Percentiles rank a stretch among this genome's conserved stretches.
These are phyloP conservation scores for Neopipo cinnamomea DNA, from an alignment of 2,113 vertebrate genomes.

Conservation along the genomic window DNA sequence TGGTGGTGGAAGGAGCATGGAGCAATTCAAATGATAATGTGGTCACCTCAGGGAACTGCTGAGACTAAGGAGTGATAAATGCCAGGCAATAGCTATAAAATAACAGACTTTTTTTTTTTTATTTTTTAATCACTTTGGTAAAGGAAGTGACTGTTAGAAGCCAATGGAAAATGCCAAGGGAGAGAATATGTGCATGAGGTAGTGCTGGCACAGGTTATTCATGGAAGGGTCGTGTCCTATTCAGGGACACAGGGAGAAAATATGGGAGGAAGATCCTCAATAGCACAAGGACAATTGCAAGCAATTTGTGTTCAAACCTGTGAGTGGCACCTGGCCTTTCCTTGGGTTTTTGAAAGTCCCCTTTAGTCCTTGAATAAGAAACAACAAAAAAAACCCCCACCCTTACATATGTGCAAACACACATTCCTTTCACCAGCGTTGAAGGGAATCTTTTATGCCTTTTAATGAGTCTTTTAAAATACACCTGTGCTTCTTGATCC, in stretches of 20 bases:
- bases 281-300: background rate
- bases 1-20: background rate
- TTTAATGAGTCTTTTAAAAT: background rate
- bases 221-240: background rate
- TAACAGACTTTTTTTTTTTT: background rate
- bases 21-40: background rate
- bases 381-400: background rate
- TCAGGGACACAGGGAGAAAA: background rate
- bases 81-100: background rate
- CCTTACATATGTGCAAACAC: accelerated
- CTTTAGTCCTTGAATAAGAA: background rate
- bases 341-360: background rate
- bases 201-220: background rate
- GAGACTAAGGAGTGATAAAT: background rate
- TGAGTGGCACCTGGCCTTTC: background rate
- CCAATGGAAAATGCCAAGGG: background rate
- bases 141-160: background rate
- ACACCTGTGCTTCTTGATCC: background rate
- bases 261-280: background rate
- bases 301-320: background rate
- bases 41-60: background rate
- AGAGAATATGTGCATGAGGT: background rate
- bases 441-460: background rate
- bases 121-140: background rate
- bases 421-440: background rate